Base-by-base conservation (phyloP, 2,888 invertebrate species). In the Melikaiella ostensackeni region DNA sequence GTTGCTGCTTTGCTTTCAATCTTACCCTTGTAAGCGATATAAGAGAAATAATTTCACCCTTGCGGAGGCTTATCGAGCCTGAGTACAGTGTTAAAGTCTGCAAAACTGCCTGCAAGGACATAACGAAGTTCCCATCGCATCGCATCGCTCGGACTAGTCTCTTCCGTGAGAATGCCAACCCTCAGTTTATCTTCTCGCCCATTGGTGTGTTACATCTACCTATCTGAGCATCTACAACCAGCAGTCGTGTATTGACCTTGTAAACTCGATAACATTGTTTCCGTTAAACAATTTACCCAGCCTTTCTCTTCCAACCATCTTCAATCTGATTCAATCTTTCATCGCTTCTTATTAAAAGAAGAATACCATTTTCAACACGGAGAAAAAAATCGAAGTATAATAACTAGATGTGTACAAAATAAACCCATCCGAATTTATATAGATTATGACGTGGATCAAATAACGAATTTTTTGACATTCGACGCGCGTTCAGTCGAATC, bases 181-280 rank as follows among this genome's bases (percentile, higher is more conserved):
- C 62, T 27, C 33, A 62, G 27, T 62, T 62, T 33, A 62, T 62
- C 62, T 62, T 62, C 19, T 11, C 33, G 33, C n/a, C 33, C 27
- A 33, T 62, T 33, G 16, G 16, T 61, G 19, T 24, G 13, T 46
- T 30, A 27, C 61, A 61, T 62, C 11, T 62, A 33, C 62, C 33
- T 62, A 62, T 62, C 33, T 62, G n/a, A 62, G n/a, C 8, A 62
- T 62, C 62, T 62, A 62, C 62, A 62, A 62, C 62, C 30, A n/a
- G 19, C 19, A 7, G 46, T 46, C 46, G 19, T 33, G 62, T 33
- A 62, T 9, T 62, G 62, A 33, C 62, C 62, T 62, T 62, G 62
- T 33, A 62, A 62, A 62, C 33, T 62, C 33, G 33, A 62, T 62
- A 62, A n/a, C 62, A 62, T 30, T 35, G n/a, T 61, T 61, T 62